Percentiles rank a stretch among this genome's conserved stretches.
Evolutionary conservation across 2,113 vertebrate species (phyloP).

Genomic region (Cervus canadensis): DNA sequence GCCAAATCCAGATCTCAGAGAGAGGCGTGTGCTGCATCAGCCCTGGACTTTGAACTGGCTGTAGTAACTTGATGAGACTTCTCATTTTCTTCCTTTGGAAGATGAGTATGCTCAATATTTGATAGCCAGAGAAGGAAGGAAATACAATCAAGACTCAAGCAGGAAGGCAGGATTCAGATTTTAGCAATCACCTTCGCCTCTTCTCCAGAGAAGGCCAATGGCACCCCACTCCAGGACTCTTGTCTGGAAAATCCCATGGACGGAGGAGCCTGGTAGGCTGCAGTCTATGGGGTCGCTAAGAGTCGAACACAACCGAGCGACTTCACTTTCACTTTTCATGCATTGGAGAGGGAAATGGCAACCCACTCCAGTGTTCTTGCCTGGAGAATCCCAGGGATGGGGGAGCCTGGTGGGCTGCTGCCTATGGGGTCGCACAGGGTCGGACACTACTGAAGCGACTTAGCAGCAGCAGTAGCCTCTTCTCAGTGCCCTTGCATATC

Average conservation of each 20-base stretch:
- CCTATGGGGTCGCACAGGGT: too few species aligned
- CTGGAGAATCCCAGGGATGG: too few species aligned
- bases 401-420: too few species aligned
- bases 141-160: background rate
- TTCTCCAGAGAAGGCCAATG: background rate
- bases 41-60: background rate
- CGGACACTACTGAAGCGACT: too few species aligned
- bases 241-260: too few species aligned
- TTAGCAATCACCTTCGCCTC: background rate
- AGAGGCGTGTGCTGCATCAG: background rate
- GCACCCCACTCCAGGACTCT: too few species aligned
- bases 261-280: too few species aligned
- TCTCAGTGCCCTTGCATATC: background rate
- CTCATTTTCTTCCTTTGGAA: background rate
- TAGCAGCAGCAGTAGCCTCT: background rate
- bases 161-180: background rate
- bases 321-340: too few species aligned
- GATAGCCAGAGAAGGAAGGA: background rate
- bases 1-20: background rate
- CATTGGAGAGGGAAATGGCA: too few species aligned
- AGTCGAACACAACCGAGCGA: too few species aligned
- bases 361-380: too few species aligned
- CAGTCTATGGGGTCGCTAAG: too few species aligned
- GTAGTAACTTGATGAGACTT: background rate
- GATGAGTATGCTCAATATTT: background rate